Conservation (phyloP, 2,888 invertebrate genomes). For the Leptopilina drosophilae region DNA sequence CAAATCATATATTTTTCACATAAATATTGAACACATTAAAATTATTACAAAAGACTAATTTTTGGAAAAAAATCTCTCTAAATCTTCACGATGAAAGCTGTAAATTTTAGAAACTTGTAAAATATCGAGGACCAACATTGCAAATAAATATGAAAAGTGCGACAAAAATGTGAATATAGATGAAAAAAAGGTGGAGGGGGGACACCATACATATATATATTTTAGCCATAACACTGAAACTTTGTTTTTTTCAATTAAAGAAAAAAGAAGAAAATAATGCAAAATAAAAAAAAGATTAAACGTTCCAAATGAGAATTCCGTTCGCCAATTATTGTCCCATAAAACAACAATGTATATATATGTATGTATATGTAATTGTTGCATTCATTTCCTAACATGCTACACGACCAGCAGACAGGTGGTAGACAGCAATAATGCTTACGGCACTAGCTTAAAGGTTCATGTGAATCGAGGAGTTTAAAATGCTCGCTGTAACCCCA, state of each 20-base stretch:
- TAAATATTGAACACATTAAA: no score
- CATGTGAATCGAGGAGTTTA: constrained; percentile 38
- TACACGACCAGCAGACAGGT: constrained; percentile 55
- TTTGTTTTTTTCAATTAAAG: not conserved
- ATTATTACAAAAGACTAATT: no score
- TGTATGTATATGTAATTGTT: constrained; percentile 7
- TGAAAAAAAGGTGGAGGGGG: not conserved
- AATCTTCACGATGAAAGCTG: constrained; percentile 39
- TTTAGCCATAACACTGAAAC: not conserved
- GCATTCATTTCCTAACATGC: constrained; percentile 35
- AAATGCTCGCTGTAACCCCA: constrained; percentile 26
- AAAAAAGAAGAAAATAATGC: not conserved
- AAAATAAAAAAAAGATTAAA: constrained; percentile 11
- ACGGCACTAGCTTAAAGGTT: constrained; percentile 21
- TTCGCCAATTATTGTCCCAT: constrained; percentile 16
- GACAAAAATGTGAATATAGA: constrained; percentile 18
- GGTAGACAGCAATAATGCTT: constrained; percentile 54
- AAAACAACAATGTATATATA: constrained; percentile 17
- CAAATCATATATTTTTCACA: no score
- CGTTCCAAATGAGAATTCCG: constrained; percentile 9
- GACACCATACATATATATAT: no score
- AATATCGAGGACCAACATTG: constrained; percentile 6
- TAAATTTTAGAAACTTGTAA: constrained; percentile 33
- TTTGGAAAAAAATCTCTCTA: not conserved
- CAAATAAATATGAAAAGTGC: constrained; percentile 21